Conservation (phyloP, 2,888 invertebrate genomes). For the Cryptosula pallasiana region DNA sequence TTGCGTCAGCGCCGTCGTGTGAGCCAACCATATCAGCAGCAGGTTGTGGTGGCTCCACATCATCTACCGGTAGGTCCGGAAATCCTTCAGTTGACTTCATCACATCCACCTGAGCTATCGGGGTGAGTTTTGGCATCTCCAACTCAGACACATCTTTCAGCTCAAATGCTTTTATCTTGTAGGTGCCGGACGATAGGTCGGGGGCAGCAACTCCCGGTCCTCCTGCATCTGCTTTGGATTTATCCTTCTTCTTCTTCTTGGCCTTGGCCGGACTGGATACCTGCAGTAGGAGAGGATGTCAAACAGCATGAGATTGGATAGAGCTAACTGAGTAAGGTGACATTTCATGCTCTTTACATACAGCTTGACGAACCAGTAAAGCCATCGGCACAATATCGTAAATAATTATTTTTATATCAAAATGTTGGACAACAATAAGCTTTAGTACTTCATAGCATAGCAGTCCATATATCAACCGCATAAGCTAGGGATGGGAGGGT, state of each 20-base stretch:
- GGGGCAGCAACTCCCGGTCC: neutral
- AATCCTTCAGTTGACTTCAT: slow-evolving; percentile 16
- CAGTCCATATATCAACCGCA: too few relatives aligned
- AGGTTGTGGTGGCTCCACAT: neutral
- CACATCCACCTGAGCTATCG: neutral
- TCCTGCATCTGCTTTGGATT: neutral
- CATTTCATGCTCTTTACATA: too few relatives aligned
- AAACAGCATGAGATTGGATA: too few relatives aligned
- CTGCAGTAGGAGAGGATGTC: too few relatives aligned
- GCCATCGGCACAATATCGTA: too few relatives aligned
- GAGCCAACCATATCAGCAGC: neutral
- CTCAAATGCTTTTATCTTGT: slow-evolving; percentile 9
- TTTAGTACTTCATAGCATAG: too few relatives aligned
- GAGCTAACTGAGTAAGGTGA: too few relatives aligned
- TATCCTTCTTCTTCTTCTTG: slow-evolving; percentile 11
- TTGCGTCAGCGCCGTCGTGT: neutral
- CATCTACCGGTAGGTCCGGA: slow-evolving; percentile 5
- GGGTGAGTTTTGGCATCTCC: slow-evolving; percentile 17
- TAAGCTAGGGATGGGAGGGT: too few relatives aligned
- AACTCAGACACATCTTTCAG: slow-evolving; percentile 20
- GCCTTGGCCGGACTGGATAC: neutral
- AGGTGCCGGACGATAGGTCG: neutral
- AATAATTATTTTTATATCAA: too few relatives aligned
- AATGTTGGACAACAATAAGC: too few relatives aligned
- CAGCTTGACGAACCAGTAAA: too few relatives aligned